phyloP scores from a whole-genome alignment of 2,113 vertebrate genomes.

The Leiothrix lutea region DNA sequence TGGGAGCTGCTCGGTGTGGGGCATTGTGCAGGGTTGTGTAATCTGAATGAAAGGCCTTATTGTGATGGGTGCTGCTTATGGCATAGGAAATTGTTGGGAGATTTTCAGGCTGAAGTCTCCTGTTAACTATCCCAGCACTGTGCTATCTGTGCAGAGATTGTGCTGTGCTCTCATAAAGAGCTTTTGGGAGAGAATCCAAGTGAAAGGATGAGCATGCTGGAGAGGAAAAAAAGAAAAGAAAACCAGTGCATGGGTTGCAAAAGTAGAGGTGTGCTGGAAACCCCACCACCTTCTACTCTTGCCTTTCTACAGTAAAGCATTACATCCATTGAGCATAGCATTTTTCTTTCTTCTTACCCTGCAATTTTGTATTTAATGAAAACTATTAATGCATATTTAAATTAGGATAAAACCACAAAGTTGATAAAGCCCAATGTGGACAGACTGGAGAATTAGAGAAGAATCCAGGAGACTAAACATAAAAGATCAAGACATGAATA shows the following conservation, averaged over 20 bases:
- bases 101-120: neutral
- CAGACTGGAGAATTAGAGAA: neutral
- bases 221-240: neutral
- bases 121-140: neutral
- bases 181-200: neutral
- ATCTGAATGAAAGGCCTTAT: constrained; percentile 25
- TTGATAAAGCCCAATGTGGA: neutral
- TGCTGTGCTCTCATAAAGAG: neutral
- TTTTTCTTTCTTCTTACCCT: neutral
- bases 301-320: neutral
- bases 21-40: neutral
- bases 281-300: neutral
- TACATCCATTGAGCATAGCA: neutral
- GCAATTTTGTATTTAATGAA: neutral
- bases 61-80: constrained; percentile 26
- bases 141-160: neutral
- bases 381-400: neutral
- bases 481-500: neutral
- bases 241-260: neutral
- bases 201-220: neutral
- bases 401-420: neutral
- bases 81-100: constrained; percentile 17
- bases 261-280: neutral
- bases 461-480: neutral
- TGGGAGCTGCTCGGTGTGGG: neutral